Conservation (phyloP, 2,888 invertebrate genomes). For the Eupithecia subumbrata region DNA sequence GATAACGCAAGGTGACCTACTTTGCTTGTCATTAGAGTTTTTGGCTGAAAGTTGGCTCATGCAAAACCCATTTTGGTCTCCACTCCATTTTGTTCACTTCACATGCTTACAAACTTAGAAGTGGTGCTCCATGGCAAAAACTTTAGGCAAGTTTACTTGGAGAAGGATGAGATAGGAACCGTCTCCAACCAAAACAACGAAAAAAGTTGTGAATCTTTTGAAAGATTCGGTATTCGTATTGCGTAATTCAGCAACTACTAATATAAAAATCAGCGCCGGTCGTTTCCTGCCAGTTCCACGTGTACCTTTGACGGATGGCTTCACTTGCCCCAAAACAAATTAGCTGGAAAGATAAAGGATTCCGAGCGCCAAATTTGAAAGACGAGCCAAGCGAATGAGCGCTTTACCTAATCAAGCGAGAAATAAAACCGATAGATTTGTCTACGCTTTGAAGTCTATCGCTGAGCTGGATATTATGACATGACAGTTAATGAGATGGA, state of each 20-base stretch:
- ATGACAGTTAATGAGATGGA: slow-evolving; percentile 13
- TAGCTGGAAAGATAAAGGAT: slow-evolving; percentile 32
- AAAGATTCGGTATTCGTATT: not conserved
- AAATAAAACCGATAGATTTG: slow-evolving; percentile 20
- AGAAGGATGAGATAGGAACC: not conserved
- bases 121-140: not conserved
- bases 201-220: not conserved
- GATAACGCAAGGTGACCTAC: slow-evolving; percentile 7
- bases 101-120: not conserved
- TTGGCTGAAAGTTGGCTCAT: not conserved
- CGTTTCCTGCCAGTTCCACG: slow-evolving; percentile 15
- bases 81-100: not conserved
- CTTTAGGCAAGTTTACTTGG: not conserved
- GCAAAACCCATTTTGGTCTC: not conserved
- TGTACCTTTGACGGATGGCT: slow-evolving; percentile 25
- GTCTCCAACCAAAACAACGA: not conserved
- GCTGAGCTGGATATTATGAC: slow-evolving; percentile 16
- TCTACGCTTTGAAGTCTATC: slow-evolving; percentile 27
- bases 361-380: slow-evolving; percentile 8
- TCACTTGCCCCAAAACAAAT: slow-evolving; percentile 25
- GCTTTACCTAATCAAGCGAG: slow-evolving; percentile 22
- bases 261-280: not conserved
- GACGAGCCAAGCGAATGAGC: slow-evolving; percentile 17
- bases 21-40: not conserved
- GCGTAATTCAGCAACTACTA: not conserved